These are phyloP conservation scores for Leptodactylus fallax DNA, from an alignment of 2,797 vertebrate species.

Conservation along the genomic window DNA sequence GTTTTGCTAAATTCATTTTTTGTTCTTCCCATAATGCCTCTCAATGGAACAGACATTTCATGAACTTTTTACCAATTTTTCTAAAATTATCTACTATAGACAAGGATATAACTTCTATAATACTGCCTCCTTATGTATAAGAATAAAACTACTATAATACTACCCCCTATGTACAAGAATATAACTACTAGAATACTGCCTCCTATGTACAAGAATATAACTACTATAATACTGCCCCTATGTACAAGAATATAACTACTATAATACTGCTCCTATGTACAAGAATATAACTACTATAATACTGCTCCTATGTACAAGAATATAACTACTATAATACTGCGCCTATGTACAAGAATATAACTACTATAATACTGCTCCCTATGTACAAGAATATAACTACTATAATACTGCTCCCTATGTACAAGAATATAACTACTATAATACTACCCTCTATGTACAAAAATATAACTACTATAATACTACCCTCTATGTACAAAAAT, in stretches of 20 bases:
- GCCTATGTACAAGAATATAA: conserved; percentile 2
- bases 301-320: background rate
- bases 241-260: background rate
- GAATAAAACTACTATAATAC: conserved; percentile 1
- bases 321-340: conserved; percentile 8
- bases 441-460: background rate
- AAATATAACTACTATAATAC: background rate
- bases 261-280: background rate
- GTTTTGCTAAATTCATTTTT: background rate
- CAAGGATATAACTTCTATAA: background rate
- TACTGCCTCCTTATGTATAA: background rate
- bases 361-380: conserved; percentile 2
- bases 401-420: conserved; percentile 4
- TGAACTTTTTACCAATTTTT: background rate
- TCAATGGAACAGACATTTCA: background rate
- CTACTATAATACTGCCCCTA: conserved; percentile 4
- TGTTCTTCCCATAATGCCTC: background rate
- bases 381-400: conserved; percentile 17
- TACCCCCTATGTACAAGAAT: background rate
- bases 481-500: background rate
- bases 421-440: conserved; percentile 12
- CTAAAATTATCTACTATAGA: background rate
- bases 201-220: background rate
- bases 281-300: conserved; percentile 10
- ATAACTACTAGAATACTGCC: conserved; percentile 6